These are phyloP conservation scores for Adelognathus sp. DNA, from an alignment of 2,888 invertebrate genomes.

Conservation along the genomic window DNA sequence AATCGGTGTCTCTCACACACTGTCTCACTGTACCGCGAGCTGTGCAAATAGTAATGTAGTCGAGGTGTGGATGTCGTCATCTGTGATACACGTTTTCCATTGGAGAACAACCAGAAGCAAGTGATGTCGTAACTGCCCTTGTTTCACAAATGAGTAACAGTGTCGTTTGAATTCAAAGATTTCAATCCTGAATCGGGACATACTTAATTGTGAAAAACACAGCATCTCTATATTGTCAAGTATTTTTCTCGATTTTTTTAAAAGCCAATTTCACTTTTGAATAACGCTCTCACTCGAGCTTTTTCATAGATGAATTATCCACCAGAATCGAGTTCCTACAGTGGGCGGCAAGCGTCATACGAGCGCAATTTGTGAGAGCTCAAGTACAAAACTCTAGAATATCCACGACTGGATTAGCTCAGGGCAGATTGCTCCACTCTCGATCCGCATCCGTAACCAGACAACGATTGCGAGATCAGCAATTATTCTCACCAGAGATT, in stretches of 20 bases:
- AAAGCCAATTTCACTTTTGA: background rate
- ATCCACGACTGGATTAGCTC: background rate
- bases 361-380: background rate
- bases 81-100: background rate
- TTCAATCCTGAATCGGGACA: too few species aligned
- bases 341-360: too few species aligned
- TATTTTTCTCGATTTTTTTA: background rate
- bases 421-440: background rate
- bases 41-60: constrained; percentile 20
- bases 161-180: background rate
- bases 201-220: too few species aligned
- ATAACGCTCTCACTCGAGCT: background rate
- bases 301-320: background rate
- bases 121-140: too few species aligned
- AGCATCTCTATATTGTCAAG: too few species aligned
- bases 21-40: background rate
- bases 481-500: background rate
- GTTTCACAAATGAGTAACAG: background rate
- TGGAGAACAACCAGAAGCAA: background rate
- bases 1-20: constrained; percentile 29
- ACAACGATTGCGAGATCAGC: background rate
- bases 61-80: constrained; percentile 22
- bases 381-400: background rate
- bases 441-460: background rate
- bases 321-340: too few species aligned